A percentile compares a stretch with the other conserved stretches of the same genome.
phyloP scores from a whole-genome alignment of 2,888 invertebrate species.

The Dione vanillae region DNA sequence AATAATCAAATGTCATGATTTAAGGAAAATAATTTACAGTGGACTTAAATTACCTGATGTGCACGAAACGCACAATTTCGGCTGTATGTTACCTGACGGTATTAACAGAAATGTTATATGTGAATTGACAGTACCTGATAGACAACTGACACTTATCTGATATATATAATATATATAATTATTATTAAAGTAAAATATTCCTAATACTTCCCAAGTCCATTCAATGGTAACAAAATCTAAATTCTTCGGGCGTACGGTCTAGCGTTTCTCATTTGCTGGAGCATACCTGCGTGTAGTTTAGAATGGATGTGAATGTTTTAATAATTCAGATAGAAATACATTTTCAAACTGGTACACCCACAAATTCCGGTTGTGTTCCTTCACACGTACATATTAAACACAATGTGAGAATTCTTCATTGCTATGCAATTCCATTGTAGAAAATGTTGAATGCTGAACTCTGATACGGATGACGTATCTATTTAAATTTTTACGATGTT shows the following conservation, averaged over 20 bases:
- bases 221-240: conserved; percentile 45
- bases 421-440: not conserved
- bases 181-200: conserved; percentile 11
- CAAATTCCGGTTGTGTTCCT: conserved; percentile 14
- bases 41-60: no score
- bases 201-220: conserved; percentile 19
- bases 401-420: conserved; percentile 16
- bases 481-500: no score
- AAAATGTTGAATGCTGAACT: not conserved
- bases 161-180: not conserved
- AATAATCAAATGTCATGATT: no score
- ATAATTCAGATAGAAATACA: conserved; percentile 32
- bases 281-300: conserved; percentile 31
- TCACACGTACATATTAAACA: conserved; percentile 11
- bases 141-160: no score
- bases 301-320: conserved; percentile 39
- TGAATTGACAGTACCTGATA: no score
- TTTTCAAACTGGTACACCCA: conserved; percentile 16
- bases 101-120: no score
- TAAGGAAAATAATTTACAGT: no score
- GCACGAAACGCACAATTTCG: no score
- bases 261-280: conserved; percentile 44
- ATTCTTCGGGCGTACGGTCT: conserved; percentile 42
- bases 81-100: no score
- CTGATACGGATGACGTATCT: not conserved